A percentile compares a stretch with the other conserved stretches of the same genome.
Conservation (phyloP, 2,113 vertebrate genomes). For the Atrichornis clamosus region DNA sequence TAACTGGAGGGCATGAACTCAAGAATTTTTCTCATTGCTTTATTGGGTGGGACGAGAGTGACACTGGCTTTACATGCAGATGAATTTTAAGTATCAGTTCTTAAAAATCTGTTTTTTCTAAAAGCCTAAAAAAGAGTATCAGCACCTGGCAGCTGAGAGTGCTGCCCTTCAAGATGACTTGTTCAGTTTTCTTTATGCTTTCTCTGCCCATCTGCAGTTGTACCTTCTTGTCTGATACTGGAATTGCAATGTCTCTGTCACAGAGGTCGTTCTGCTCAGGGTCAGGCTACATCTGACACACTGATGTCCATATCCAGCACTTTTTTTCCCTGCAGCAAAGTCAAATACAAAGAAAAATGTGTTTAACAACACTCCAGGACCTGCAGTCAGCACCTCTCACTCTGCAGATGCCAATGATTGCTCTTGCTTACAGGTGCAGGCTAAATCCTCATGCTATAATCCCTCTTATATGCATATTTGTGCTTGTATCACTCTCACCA, state of each 20-base stretch:
- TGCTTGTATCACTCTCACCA: not conserved
- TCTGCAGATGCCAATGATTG: not conserved
- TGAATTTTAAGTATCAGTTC: not conserved
- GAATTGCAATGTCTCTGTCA: not conserved
- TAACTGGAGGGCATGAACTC: not conserved
- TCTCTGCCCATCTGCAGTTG: not conserved
- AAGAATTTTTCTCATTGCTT: not conserved
- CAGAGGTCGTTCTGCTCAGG: fast-evolving
- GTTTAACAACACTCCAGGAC: not conserved
- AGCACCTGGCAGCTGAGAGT: not conserved
- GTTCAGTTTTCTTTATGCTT: not conserved
- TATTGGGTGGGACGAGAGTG: not conserved
- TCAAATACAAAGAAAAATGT: not conserved
- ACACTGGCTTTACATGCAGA: not conserved
- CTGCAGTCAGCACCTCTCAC: not conserved
- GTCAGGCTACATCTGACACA: not conserved
- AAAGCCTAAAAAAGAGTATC: not conserved
- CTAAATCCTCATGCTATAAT: not conserved
- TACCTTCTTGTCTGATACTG: not conserved
- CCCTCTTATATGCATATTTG: not conserved
- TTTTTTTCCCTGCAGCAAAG: not conserved
- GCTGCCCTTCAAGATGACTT: not conserved
- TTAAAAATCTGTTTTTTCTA: not conserved
- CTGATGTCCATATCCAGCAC: not conserved
- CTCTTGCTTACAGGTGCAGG: not conserved